Base-by-base conservation (phyloP, 2,888 invertebrate species). In the Parthenolecanium corni region DNA sequence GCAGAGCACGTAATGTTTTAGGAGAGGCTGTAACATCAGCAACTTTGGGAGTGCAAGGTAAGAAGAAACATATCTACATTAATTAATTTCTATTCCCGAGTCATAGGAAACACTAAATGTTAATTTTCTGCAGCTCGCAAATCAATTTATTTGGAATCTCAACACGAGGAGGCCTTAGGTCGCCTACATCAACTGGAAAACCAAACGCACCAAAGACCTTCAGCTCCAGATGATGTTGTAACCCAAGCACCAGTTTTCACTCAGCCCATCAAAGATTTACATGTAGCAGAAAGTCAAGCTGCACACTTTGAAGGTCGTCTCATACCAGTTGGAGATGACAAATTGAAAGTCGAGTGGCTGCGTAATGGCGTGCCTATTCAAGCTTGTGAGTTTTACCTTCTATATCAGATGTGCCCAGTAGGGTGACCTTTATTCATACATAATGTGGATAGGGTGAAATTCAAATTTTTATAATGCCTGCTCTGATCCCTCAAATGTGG, bases 21-120 rank as follows among this genome's bases (percentile, higher is more conserved):
- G 97, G 97, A 44, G 89, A 93, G 77, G 92, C 92, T 36, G 86
- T 93, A 14, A 93, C 93, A 54, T 90, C 93, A 52, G 91, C 92
- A 42, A 85, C 85, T 62, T 84, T 96, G 12, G 76, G 81, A 20
- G 88, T 91, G 16, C 87, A 89, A 71, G 88, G 86, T 74, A n/a
- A n/a, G 79, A 82, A 75, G 70, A 64, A 51, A 31, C 12, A 40
- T 31, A 23, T 14, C 20, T n/a, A n/a, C 11, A 18, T 25, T 56
- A 9, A 9, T 16, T 25, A 25, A n/a, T 53, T 6, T 46, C 5
- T 14, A 42, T 49, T 21, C 46, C 18, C 21, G 2, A 14, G 20
- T 49, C 20, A 11, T 20, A 12, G 9, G 21, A 49, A 20, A 21
- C 49, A 21, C 18, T 5, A 18, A 36, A 51, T 36, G 2, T 47